Percentiles rank a stretch among this genome's conserved stretches.
phyloP scores from a whole-genome alignment of 2,113 vertebrate species.

The Cryptomyrus ogoouensis region DNA sequence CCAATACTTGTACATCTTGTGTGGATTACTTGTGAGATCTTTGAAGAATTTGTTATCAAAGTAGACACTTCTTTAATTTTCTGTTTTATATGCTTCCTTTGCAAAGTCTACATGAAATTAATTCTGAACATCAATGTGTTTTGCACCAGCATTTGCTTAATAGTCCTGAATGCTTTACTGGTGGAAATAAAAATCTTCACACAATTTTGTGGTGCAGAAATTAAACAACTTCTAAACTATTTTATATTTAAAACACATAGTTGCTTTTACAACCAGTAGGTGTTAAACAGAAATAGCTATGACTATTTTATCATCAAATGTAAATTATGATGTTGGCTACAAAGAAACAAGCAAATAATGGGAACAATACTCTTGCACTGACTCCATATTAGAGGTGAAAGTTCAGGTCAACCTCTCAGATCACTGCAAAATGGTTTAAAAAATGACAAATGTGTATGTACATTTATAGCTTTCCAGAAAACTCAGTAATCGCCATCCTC shows the following conservation, averaged over 20 bases:
- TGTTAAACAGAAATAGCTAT: neutral
- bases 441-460: neutral
- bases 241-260: neutral
- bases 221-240: neutral
- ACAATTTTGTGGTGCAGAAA: neutral
- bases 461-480: neutral
- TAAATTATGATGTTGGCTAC: neutral
- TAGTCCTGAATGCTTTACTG: neutral
- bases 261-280: neutral
- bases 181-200: neutral
- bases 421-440: neutral
- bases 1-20: neutral
- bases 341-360: neutral
- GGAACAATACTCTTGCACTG: neutral
- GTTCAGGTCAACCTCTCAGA: neutral
- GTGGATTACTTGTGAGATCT: neutral
- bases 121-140: neutral
- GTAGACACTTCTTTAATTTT: neutral
- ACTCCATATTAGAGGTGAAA: neutral
- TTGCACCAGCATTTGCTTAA: neutral
- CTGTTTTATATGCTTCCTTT: neutral
- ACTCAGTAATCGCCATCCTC: slow-evolving; percentile 54
- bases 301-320: neutral
- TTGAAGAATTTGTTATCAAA: neutral
- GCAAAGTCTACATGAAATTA: neutral